Base-by-base conservation (phyloP, 1,140 invertebrate genomes). In the Camponotus floridanus region DNA sequence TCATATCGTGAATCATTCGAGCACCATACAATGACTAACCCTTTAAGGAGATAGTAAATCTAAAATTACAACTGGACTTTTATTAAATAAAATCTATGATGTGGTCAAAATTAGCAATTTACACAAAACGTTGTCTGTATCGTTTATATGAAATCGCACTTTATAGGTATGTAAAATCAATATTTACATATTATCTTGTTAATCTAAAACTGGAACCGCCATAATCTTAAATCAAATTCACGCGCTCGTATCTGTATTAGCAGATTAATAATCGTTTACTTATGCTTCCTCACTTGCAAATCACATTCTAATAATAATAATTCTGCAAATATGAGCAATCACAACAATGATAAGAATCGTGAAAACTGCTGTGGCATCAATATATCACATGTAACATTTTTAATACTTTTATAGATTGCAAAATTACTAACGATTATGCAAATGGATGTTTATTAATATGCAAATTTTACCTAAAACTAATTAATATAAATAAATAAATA, bases 231-330 rank as follows among this genome's bases (percentile, higher is more conserved):
- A 31, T 64, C 8, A 21, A 68, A 68, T 80, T 68, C 3, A n/a
- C 45, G 11, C 18, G 18, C n/a, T 42, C 8, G 26, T n/a, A 18
- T 62, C 2, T 78, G 33, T 65, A 78, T 45, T 65, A 31, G 15
- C 64, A 80, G 45, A 48, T 48, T 51, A 51, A 15, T 5, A 51
- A 51, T 36, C 21, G 36, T 70, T 33, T 68, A 80, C 45, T 67
- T 79, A 67, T 21, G 62, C 31, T 67, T 67, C 42, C 45, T 68
- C 31, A 36, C 64, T 80, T 68, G 33, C 45, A 33, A 79, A 79
- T 79, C 62, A 80, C 33, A 36, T 64, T 80, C 64, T 36, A 80
- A 68, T 80, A 68, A 68, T 80, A 80, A 68, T 80, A 68, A 80
- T 80, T 15, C 21, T 8, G 6, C 42, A 64, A 78, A 78, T 26